Base-by-base conservation (phyloP, 1,140 invertebrate genomes). In the Zaprionus kolodkinae region DNA sequence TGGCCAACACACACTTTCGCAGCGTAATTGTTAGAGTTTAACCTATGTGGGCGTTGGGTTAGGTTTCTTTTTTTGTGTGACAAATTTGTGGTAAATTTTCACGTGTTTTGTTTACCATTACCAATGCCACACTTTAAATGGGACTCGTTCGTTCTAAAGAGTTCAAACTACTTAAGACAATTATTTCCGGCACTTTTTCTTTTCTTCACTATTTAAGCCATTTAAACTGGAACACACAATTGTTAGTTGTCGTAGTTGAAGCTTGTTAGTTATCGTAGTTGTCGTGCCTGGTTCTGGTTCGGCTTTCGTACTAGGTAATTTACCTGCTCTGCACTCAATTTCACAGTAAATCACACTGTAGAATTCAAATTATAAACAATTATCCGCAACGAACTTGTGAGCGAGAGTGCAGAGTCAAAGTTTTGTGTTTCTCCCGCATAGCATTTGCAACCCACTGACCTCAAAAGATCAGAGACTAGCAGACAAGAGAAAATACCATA, bases 141-240 rank as follows among this genome's bases (percentile, higher is more conserved):
- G 17, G 27, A 59, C 65, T 57, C n/a, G 35, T 64, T 67, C 33
- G 59, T 56, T 78, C 62, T 60, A 61, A 60, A 84, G 89, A 89
- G 84, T 89, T 88, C 81, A 89, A 84, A 84, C 85, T 81, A 89
- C 85, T 88, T 88, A 76, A 78, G 71, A 76, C 84, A 88, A 88
- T 89, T 88, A 87, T 87, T 87, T 88, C 84, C 85, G 85, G 73
- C 78, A 88, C 85, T 88, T 76, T 87, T 88, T 72, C 85, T 84
- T 78, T 84, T 78, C 67, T 35, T 59, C 11, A 76, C 60, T 57
- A 45, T 45, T 45, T 45, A 45, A n/a, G 27, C 71, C 43, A 62
- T 57, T 36, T 57, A 80, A 84, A 87, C 70, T 79, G 77, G 80
- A 55, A 77, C 83, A 77, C 81, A 79, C 50, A 66, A 60, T 72